Evolutionary conservation across 2,888 invertebrate species (phyloP), one percentile per base, ranked within the genome.

Genomic region (Zaprionus obscuricornis): DNA sequence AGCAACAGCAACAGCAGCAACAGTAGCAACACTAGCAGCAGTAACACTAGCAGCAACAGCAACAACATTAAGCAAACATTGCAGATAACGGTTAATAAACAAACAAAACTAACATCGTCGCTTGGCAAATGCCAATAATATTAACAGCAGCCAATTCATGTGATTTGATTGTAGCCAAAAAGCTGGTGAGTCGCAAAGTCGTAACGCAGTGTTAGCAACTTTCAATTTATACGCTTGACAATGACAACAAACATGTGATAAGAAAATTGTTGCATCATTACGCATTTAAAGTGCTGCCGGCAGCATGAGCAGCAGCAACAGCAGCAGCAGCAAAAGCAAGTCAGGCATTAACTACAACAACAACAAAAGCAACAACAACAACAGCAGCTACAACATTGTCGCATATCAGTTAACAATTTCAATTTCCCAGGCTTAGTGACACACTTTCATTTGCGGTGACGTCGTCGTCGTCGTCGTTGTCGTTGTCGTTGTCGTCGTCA

Each of bases 251-350:
- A 46, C 64, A 62, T 74, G 79, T 71, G 83, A 78, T 78, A 79
- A 83, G 78, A 83, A 79, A 79, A 83, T 79, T 77, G 82, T 78
- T 79, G 83, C 83, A 79, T 83, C 83, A 79, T 79, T 79, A 76
- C 65, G 78, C 65, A 74, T 64, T 73, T 56, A 63, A 68, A 65
- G 66, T 49, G 57, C 18, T 36, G 43, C 37, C 62, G 45, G 52
- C 45, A 46, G 39, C 45, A 22, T 13, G 34, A 54, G 37, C 47
- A 26, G 7, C 24, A 34, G 8, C 34, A 34, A 2, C 52, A 49
- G n/a, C 37, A 27, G 6, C 49, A 47, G 13, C 43, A 20, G n/a
- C 39, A 13, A 8, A 3, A 6, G 10, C 3, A 8, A 6, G 11
- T 18, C 8, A 10, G 14, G 4, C 37, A n/a, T 20, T 8, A 37